Evolutionary conservation across 2,888 invertebrate species (phyloP).

Genomic region (Biston stratarius): DNA sequence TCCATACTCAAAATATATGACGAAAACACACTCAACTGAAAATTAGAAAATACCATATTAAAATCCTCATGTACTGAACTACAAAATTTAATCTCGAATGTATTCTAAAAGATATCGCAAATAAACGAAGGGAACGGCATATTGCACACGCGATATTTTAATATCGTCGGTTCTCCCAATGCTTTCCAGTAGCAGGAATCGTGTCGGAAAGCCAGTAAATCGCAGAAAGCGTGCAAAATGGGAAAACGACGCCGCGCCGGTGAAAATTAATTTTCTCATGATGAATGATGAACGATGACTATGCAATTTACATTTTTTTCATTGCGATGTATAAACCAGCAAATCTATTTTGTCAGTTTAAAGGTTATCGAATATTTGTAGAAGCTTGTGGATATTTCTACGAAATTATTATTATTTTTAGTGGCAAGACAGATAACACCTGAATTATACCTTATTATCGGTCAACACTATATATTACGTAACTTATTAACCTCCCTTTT

Average conservation of each 20-base stretch:
- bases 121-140: conserved; percentile 39
- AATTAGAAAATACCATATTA: too few species aligned
- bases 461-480: too few species aligned
- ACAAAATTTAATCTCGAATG: conserved; percentile 29
- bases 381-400: not conserved
- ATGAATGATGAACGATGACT: conserved; percentile 83
- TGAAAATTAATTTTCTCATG: conserved; percentile 81
- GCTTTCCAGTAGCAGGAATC: conserved; percentile 42
- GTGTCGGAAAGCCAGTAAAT: conserved; percentile 10
- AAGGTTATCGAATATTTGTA: conserved; percentile 5
- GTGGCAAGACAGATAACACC: not conserved
- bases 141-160: conserved; percentile 55
- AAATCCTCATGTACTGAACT: not conserved
- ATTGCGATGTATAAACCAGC: conserved; percentile 42
- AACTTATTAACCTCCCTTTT: too few species aligned
- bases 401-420: not conserved
- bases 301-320: conserved; percentile 75
- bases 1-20: too few species aligned
- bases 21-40: too few species aligned
- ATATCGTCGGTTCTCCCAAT: conserved; percentile 67
- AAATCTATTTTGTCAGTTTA: conserved; percentile 50
- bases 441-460: too few species aligned
- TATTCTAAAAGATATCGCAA: conserved; percentile 37
- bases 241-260: conserved; percentile 62
- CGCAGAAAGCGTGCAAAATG: conserved; percentile 50